phyloP scores from a whole-genome alignment of 1,140 invertebrate genomes.

The Mamestra configurata region DNA sequence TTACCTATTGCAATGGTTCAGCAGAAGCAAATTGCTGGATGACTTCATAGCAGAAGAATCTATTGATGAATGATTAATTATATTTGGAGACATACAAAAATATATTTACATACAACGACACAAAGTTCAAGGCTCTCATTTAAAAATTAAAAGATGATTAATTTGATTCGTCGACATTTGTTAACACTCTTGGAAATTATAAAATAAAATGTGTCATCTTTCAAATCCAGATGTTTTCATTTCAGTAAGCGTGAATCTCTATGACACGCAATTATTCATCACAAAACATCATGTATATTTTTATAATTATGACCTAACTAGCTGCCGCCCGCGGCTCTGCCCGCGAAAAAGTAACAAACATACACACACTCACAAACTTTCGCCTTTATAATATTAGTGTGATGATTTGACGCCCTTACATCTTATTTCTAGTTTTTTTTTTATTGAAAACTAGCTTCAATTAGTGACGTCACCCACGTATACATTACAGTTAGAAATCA shows the following conservation, averaged over 20 bases:
- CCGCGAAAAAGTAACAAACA: no score
- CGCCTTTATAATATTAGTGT: no score
- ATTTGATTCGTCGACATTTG: background rate
- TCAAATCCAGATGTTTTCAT: constrained; percentile 15
- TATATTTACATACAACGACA: background rate
- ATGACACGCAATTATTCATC: constrained; percentile 5
- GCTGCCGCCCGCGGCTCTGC: no score
- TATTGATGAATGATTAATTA: no score
- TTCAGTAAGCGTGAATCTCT: background rate
- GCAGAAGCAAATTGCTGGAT: no score
- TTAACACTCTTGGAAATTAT: constrained; percentile 1
- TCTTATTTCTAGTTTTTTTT: background rate
- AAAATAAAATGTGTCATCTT: constrained; percentile 4
- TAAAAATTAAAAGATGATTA: background rate
- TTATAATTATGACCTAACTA: constrained; percentile 9
- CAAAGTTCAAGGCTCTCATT: background rate
- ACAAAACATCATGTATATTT: background rate
- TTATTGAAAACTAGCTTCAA: no score
- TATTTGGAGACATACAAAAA: no score
- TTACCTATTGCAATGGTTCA: no score
- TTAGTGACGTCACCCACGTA: no score
- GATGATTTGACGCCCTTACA: background rate
- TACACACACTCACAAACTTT: no score
- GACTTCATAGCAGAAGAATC: no score
- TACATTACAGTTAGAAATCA: no score